Percentiles rank a stretch among this genome's conserved stretches.
Conservation (phyloP, 92 coral and sea anemone species). For the Paramuricea clavata region DNA sequence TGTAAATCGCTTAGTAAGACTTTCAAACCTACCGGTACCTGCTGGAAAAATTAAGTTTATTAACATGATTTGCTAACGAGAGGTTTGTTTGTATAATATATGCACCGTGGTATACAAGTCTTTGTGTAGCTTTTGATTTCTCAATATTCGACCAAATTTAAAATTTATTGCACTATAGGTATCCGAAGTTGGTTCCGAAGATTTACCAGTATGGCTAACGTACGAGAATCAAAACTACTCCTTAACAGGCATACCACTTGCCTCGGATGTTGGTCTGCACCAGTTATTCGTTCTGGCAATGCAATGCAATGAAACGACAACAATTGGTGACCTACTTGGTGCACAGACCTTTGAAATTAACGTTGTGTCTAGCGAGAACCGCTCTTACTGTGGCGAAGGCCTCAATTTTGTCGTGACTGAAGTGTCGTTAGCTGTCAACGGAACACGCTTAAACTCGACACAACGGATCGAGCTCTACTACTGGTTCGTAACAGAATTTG, state of each 20-base stretch:
- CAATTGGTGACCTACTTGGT: not conserved
- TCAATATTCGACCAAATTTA: no score
- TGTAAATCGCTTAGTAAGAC: not conserved
- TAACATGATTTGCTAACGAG: not conserved
- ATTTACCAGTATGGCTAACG: constrained; percentile 1
- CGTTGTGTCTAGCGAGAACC: not conserved
- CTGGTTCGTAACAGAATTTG: not conserved
- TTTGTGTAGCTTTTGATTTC: no score
- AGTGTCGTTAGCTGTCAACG: not conserved
- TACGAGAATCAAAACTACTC: not conserved
- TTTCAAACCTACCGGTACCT: not conserved
- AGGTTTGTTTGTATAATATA: not conserved
- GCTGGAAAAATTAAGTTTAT: not conserved
- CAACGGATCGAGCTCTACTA: constrained; percentile 6
- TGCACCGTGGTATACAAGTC: not conserved
- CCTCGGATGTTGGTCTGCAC: not conserved
- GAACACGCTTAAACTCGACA: constrained; percentile 9
- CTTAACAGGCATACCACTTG: not conserved
- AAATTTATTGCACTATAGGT: no score
- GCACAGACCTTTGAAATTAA: constrained; percentile 13
- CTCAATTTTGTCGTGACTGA: not conserved
- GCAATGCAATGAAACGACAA: not conserved
- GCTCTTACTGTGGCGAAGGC: not conserved
- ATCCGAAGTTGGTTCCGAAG: constrained; percentile 6
- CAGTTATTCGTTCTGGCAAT: constrained; percentile 18